A percentile compares a stretch with the other conserved stretches of the same genome.
phyloP scores from a whole-genome alignment of 2,113 vertebrate genomes.

The Psilopsiagon aurifrons region DNA sequence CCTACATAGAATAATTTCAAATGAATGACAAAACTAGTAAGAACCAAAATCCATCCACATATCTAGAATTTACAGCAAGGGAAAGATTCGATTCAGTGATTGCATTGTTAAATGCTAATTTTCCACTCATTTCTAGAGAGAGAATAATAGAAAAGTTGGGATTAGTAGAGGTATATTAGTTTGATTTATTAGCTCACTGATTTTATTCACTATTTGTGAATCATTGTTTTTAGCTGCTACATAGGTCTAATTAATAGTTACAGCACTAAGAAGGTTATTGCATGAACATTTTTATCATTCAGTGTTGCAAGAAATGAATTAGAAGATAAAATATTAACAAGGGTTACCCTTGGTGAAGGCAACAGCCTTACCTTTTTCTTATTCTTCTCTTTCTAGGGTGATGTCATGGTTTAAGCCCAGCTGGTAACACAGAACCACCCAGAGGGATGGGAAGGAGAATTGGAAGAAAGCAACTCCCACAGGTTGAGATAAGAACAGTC shows the following conservation, averaged over 20 bases:
- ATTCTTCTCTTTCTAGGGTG: neutral
- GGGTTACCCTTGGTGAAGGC: neutral
- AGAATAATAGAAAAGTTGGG: neutral
- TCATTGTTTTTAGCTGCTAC: neutral
- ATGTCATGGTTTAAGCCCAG: neutral
- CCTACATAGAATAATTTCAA: neutral
- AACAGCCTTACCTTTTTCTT: neutral
- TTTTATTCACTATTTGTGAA: conserved; percentile 13
- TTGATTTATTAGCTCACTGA: neutral
- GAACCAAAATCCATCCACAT: neutral
- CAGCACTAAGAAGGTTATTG: neutral
- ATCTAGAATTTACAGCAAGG: neutral
- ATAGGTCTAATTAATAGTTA: conserved; percentile 18
- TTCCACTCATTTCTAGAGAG: neutral
- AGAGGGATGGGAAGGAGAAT: neutral
- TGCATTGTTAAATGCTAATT: neutral
- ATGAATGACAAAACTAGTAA: neutral
- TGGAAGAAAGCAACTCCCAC: neutral
- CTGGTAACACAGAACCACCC: neutral
- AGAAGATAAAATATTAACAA: conserved; percentile 21
- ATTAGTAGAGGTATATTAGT: neutral
- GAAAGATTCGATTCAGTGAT: neutral
- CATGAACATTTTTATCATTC: neutral
- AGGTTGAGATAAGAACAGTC: neutral
- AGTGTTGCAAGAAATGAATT: neutral